Conservation (phyloP, 2,888 invertebrate genomes). For the Prenolepis imparis region DNA sequence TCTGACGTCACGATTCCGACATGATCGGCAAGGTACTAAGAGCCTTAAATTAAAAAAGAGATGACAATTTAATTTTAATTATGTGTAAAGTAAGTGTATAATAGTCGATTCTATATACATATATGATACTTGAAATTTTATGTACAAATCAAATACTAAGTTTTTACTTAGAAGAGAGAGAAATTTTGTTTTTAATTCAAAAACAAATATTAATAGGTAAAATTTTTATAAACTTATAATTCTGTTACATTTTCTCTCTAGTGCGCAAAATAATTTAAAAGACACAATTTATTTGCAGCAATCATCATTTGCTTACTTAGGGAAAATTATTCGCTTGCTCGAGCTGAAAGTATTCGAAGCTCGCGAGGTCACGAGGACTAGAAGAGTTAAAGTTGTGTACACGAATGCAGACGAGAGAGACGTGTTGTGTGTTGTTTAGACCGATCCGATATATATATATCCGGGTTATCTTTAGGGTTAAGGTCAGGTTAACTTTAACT, state of each 20-base stretch:
- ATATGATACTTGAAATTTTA: not conserved
- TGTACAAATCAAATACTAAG: not conserved
- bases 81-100: not conserved
- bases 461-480: constrained; percentile 49
- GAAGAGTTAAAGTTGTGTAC: not conserved
- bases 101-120: not conserved
- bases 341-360: constrained; percentile 19
- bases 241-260: not conserved
- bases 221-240: not conserved
- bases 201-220: not conserved
- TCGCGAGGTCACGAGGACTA: not conserved
- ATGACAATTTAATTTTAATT: not conserved
- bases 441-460: constrained; percentile 31
- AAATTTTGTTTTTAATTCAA: not conserved
- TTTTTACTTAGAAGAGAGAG: not conserved
- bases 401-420: not conserved
- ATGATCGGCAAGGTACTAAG: too few relatives aligned
- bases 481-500: constrained; percentile 30
- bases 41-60: not conserved
- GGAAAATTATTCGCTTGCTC: not conserved
- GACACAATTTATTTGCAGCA: not conserved
- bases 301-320: not conserved
- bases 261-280: not conserved
- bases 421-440: not conserved
- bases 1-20: too few relatives aligned